Evolutionary conservation across 2,888 invertebrate species (phyloP).

Genomic region (Dimorphilus gyrociliatus): DNA sequence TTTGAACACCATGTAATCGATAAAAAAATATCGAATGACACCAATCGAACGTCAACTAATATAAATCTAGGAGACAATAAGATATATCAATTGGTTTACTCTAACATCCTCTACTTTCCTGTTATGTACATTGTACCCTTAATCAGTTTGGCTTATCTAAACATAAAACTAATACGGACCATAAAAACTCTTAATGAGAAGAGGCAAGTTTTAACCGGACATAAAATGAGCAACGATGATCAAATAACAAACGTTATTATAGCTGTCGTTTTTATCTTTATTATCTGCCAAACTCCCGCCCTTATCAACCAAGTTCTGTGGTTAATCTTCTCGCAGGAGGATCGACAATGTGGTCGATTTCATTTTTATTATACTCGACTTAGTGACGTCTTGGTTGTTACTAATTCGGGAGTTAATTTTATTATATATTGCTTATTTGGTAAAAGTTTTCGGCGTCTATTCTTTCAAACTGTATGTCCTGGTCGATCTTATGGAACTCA

Average conservation of each 20-base stretch:
- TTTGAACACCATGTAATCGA: conserved; percentile 11
- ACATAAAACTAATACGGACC: conserved; percentile 7
- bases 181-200: conserved; percentile 6
- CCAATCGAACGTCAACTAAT: conserved; percentile 1
- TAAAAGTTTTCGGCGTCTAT: conserved; percentile 9
- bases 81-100: conserved; percentile 12
- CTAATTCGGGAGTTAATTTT: conserved; percentile 11
- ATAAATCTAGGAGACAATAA: conserved; percentile 8
- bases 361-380: conserved; percentile 13
- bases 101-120: conserved; percentile 11
- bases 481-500: too few species aligned
- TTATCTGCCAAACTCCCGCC: conserved; percentile 12
- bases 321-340: conserved; percentile 5
- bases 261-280: conserved; percentile 11
- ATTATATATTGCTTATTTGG: conserved; percentile 12
- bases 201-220: conserved; percentile 5
- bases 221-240: too few species aligned
- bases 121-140: conserved; percentile 12
- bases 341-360: conserved; percentile 9
- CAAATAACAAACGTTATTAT: conserved; percentile 10
- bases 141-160: conserved; percentile 8
- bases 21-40: conserved; percentile 6
- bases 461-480: conserved; percentile 6
- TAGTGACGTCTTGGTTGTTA: conserved; percentile 10
- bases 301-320: conserved; percentile 13